A percentile compares a stretch with the other conserved stretches of the same genome.
These are phyloP conservation scores for Lepidonotus clava DNA, from an alignment of 2,888 invertebrate species.

Conservation along the genomic window DNA sequence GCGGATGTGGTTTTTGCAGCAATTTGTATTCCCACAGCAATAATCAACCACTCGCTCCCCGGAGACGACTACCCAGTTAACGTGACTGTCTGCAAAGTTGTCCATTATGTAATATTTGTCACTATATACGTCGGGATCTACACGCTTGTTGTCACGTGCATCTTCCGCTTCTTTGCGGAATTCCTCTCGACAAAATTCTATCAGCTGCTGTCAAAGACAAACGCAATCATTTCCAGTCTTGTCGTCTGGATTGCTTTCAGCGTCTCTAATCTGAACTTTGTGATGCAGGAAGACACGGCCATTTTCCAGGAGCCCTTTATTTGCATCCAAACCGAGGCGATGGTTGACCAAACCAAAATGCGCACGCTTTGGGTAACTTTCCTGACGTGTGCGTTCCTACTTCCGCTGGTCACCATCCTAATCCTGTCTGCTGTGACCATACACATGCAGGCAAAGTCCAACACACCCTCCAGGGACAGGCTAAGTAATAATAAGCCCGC, in stretches of 20 bases:
- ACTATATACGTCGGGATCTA: slow-evolving; percentile 66
- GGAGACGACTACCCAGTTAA: slow-evolving; percentile 12
- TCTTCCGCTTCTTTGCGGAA: slow-evolving; percentile 63
- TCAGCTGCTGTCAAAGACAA: slow-evolving; percentile 57
- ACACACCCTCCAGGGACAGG: slow-evolving; percentile 56
- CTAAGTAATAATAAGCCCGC: no score
- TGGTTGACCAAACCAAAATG: slow-evolving; percentile 58
- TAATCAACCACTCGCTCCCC: slow-evolving; percentile 60
- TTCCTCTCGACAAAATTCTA: slow-evolving; percentile 50
- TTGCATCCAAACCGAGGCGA: slow-evolving; percentile 59
- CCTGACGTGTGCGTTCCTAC: slow-evolving; percentile 64
- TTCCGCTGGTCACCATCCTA: slow-evolving; percentile 63
- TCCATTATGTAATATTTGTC: slow-evolving; percentile 66
- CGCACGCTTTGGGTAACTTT: slow-evolving; percentile 65
- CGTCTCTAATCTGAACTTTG: slow-evolving; percentile 63
- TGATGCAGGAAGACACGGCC: slow-evolving; percentile 61
- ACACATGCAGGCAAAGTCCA: slow-evolving; percentile 31
- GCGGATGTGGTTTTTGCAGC: slow-evolving; percentile 62
- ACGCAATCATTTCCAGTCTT: slow-evolving; percentile 60
- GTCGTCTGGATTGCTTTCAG: slow-evolving; percentile 65
- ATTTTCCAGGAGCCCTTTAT: slow-evolving; percentile 65
- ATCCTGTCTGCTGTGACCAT: slow-evolving; percentile 63
- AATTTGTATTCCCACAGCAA: slow-evolving; percentile 60
- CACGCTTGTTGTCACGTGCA: slow-evolving; percentile 65
- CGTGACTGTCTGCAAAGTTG: slow-evolving; percentile 58